These are phyloP conservation scores for Taxidea taxus DNA, from an alignment of 2,113 vertebrate species.

Conservation along the genomic window DNA sequence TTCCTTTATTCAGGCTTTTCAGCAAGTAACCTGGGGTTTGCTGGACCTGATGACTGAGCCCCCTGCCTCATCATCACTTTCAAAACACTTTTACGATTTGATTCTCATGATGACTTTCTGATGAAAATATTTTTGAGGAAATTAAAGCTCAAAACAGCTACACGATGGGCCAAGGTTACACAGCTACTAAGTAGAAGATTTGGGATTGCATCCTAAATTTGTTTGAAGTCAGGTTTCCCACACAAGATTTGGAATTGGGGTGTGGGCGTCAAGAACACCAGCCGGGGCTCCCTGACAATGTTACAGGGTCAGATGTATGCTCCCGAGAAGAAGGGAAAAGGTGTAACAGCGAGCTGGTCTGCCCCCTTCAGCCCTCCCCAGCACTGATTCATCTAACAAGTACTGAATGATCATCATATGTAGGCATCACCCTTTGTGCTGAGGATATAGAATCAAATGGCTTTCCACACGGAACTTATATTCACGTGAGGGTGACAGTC, in stretches of 20 bases:
- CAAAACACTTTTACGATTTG: background rate
- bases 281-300: background rate
- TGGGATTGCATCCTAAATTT: background rate
- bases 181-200: background rate
- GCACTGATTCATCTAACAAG: background rate
- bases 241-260: background rate
- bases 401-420: background rate
- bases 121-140: background rate
- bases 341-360: background rate
- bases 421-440: background rate
- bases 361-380: rapidly evolving
- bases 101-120: background rate
- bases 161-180: background rate
- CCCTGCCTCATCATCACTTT: background rate
- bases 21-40: background rate
- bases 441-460: background rate
- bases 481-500: background rate
- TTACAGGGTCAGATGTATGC: background rate
- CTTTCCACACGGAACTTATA: background rate
- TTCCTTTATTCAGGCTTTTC: background rate
- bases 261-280: background rate
- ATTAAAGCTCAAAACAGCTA: background rate
- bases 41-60: background rate
- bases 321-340: background rate
- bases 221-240: background rate